Evolutionary conservation across 2,888 invertebrate species (phyloP).

Genomic region (Corythucha ciliata): DNA sequence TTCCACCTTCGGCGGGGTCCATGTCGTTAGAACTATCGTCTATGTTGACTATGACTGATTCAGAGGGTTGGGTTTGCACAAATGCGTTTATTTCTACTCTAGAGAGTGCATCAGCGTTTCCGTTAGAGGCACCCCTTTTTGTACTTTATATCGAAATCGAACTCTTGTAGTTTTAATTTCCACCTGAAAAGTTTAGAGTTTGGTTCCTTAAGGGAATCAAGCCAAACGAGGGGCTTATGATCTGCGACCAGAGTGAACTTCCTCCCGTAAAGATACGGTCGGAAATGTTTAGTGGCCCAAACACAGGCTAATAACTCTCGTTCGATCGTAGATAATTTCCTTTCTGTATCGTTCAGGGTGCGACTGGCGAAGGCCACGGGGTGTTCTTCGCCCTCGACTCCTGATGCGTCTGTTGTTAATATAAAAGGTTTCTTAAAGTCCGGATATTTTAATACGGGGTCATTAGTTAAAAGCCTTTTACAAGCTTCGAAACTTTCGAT

Average conservation of each 20-base stretch:
- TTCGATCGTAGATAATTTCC: neutral
- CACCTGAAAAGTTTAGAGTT: slow-evolving; percentile 12
- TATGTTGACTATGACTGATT: too few species aligned
- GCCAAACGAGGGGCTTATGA: slow-evolving; percentile 15
- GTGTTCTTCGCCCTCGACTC: slow-evolving; percentile 25
- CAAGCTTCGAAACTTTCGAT: slow-evolving; percentile 14
- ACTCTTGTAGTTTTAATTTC: neutral
- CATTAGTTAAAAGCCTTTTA: slow-evolving; percentile 19
- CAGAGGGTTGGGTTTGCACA: too few species aligned
- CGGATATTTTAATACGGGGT: slow-evolving; percentile 35
- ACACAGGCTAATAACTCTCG: slow-evolving; percentile 8
- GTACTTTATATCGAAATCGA: slow-evolving; percentile 37
- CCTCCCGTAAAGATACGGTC: neutral
- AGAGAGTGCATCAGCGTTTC: slow-evolving; percentile 37
- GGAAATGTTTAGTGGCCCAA: slow-evolving; percentile 5
- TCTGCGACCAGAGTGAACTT: neutral
- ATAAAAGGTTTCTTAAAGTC: slow-evolving; percentile 37
- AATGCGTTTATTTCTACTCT: slow-evolving; percentile 10
- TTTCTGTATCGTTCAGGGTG: slow-evolving; percentile 34
- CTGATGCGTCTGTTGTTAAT: slow-evolving; percentile 38
- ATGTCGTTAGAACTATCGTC: too few species aligned
- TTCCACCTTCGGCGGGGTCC: too few species aligned
- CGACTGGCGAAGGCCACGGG: slow-evolving; percentile 40
- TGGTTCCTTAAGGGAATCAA: slow-evolving; percentile 12
- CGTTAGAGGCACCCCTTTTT: slow-evolving; percentile 37